Conservation (phyloP, 2,888 invertebrate species). For the Aelia acuminata region DNA sequence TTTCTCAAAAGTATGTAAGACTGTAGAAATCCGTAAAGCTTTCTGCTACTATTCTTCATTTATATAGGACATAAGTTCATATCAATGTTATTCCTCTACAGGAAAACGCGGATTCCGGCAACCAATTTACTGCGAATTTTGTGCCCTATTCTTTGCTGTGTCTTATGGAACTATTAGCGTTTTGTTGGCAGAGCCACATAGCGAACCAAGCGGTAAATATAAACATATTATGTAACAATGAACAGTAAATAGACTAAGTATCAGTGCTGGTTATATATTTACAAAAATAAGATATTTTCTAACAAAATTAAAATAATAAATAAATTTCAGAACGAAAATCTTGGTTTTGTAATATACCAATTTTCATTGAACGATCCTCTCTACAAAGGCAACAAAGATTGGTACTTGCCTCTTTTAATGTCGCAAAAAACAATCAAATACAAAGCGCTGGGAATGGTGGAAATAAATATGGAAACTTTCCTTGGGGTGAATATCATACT, state of each 20-base stretch:
- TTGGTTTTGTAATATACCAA: neutral
- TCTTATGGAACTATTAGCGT: neutral
- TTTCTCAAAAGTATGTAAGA: too few species aligned
- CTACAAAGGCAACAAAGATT: neutral
- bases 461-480: constrained; percentile 12
- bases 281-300: neutral
- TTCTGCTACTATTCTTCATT: too few species aligned
- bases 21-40: too few species aligned
- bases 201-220: constrained; percentile 14
- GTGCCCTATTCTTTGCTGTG: neutral
- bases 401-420: neutral
- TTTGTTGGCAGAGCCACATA: neutral
- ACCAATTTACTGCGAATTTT: neutral
- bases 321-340: neutral
- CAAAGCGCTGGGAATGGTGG: neutral
- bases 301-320: too few species aligned
- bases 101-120: neutral
- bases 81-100: neutral
- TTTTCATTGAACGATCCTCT: neutral
- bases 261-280: neutral
- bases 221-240: neutral
- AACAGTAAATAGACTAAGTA: neutral
- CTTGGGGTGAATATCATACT: neutral
- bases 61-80: too few species aligned
- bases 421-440: constrained; percentile 16